Evolutionary conservation across 2,797 vertebrate genomes (phyloP).

Genomic region (Melanotaenia nigrans): DNA sequence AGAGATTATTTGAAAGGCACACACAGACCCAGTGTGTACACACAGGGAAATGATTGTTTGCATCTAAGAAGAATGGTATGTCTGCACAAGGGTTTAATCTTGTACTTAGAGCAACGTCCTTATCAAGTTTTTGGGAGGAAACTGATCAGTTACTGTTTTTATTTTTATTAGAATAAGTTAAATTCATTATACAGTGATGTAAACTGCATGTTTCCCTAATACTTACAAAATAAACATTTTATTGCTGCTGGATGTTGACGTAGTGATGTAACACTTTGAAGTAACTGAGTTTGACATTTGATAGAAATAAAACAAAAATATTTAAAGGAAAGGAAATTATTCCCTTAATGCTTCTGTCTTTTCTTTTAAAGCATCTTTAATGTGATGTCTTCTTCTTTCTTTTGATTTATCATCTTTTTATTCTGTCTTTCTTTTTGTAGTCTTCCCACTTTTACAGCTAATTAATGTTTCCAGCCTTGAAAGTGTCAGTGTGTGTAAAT

Average conservation of each 20-base stretch:
- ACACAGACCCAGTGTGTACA: constrained; percentile 48
- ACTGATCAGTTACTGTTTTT: constrained; percentile 10
- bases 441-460: background rate
- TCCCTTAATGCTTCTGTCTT: background rate
- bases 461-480: background rate
- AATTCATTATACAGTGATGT: background rate
- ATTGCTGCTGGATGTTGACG: background rate
- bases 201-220: background rate
- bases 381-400: background rate
- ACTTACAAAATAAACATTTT: background rate
- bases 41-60: constrained; percentile 60
- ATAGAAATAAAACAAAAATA: background rate
- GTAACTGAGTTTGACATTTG: background rate
- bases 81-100: constrained; percentile 55
- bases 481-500: background rate
- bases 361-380: background rate
- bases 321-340: background rate
- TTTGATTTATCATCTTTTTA: background rate
- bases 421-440: background rate
- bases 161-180: constrained; percentile 4
- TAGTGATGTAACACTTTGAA: background rate
- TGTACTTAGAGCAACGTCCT: constrained; percentile 34
- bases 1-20: constrained; percentile 63
- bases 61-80: constrained; percentile 40
- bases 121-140: constrained; percentile 10